Percentiles rank a stretch among this genome's conserved stretches.
Evolutionary conservation across 2,797 vertebrate genomes (phyloP).

Genomic region (Aselliscus stoliczkanus): DNA sequence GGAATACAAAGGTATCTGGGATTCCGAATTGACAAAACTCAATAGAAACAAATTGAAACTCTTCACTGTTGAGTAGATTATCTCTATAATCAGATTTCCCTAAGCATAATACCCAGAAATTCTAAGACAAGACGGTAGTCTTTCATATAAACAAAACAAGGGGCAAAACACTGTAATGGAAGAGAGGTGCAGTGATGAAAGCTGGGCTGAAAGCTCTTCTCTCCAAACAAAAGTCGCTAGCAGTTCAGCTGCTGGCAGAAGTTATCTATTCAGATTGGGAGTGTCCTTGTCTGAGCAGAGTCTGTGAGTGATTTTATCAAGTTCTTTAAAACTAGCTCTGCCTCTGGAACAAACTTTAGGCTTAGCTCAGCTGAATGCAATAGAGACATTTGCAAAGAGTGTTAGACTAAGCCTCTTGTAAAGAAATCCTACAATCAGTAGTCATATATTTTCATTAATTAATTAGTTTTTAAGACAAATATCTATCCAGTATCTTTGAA

Average conservation of each 20-base stretch:
- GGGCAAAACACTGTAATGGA: slow-evolving; percentile 64
- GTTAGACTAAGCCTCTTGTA: neutral
- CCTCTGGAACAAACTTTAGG: neutral
- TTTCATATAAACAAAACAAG: slow-evolving; percentile 74
- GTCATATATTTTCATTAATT: neutral
- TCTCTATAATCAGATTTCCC: slow-evolving; percentile 79
- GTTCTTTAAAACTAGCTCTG: neutral
- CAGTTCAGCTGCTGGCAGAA: neutral
- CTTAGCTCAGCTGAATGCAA: neutral
- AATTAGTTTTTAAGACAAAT: neutral
- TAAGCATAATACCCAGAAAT: slow-evolving; percentile 78
- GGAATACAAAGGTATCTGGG: slow-evolving; percentile 78
- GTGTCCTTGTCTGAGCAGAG: neutral
- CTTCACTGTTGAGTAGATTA: slow-evolving; percentile 76
- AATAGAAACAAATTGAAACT: slow-evolving; percentile 79
- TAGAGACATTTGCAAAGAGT: neutral
- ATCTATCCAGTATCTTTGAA: neutral
- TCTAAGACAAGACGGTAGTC: slow-evolving; percentile 68
- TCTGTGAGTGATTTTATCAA: neutral
- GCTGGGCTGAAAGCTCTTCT: neutral
- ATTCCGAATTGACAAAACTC: slow-evolving; percentile 76
- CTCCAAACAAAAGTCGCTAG: slow-evolving; percentile 20
- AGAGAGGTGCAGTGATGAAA: neutral
- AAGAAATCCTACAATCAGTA: neutral
- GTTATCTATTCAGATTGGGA: neutral